These are phyloP conservation scores for Silvanus unidentatus DNA, from an alignment of 2,888 invertebrate species.

Conservation along the genomic window DNA sequence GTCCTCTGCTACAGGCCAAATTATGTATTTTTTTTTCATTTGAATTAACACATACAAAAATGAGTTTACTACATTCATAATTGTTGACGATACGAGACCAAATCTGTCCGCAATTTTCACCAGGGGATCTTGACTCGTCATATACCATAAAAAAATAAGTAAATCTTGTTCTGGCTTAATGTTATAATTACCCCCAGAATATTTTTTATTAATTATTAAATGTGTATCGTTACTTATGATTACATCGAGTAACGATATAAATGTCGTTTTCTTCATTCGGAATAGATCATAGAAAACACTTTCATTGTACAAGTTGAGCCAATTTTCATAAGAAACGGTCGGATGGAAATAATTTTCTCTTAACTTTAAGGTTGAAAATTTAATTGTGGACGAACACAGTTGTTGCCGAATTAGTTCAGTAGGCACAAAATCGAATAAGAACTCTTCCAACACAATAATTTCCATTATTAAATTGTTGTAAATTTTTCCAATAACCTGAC, in stretches of 20 bases:
- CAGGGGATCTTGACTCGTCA: neutral
- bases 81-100: slow-evolving; percentile 2
- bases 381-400: too few species aligned
- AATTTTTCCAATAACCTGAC: too few species aligned
- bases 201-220: slow-evolving; percentile 9
- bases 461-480: too few species aligned
- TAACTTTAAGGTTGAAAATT: too few species aligned
- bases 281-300: slow-evolving; percentile 6
- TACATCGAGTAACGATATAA: slow-evolving; percentile 5
- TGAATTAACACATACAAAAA: slow-evolving; percentile 9
- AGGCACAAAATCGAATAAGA: too few species aligned
- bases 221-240: slow-evolving; percentile 8
- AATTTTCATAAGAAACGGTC: too few species aligned
- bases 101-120: slow-evolving; percentile 4
- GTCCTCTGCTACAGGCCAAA: slow-evolving; percentile 12
- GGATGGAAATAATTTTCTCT: too few species aligned
- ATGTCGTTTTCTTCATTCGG: slow-evolving; percentile 7
- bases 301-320: slow-evolving; percentile 1
- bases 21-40: slow-evolving; percentile 14
- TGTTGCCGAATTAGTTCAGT: too few species aligned
- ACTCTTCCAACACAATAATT: too few species aligned
- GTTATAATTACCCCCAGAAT: slow-evolving; percentile 11
- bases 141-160: slow-evolving; percentile 7
- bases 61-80: slow-evolving; percentile 5
- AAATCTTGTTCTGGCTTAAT: slow-evolving; percentile 9